Evolutionary conservation across 2,797 vertebrate species (phyloP).

Genomic region (Diplodus sargus): DNA sequence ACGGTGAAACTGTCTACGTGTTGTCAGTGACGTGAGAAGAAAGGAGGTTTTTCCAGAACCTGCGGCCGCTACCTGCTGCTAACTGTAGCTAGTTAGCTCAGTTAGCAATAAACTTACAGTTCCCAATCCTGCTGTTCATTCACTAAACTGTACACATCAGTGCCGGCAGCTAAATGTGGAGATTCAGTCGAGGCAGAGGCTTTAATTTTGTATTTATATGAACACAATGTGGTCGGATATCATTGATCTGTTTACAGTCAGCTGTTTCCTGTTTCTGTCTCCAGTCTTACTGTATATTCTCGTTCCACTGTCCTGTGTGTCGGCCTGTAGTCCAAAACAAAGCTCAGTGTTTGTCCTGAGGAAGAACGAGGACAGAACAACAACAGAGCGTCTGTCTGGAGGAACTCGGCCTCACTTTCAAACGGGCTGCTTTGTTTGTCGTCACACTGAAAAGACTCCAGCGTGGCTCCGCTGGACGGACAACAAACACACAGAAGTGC

Average conservation of each 20-base stretch:
- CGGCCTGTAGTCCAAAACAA: not conserved
- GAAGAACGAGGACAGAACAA: slow-evolving; percentile 17
- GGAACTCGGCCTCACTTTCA: not conserved
- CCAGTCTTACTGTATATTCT: not conserved
- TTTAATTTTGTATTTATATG: not conserved
- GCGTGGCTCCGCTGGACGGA: not conserved
- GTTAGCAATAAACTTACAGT: too few species aligned
- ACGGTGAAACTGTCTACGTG: not conserved
- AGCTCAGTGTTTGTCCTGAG: slow-evolving; percentile 9
- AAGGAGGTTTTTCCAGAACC: not conserved
- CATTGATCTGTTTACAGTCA: not conserved
- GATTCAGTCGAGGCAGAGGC: too few species aligned
- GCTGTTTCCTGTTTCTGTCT: not conserved
- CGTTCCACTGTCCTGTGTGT: not conserved
- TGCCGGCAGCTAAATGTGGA: too few species aligned
- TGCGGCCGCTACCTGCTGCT: too few species aligned
- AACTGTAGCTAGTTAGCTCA: too few species aligned
- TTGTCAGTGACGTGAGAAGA: not conserved
- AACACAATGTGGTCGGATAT: not conserved
- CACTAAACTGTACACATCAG: too few species aligned
- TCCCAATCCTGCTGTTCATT: too few species aligned
- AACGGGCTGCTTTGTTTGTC: slow-evolving; percentile 43
- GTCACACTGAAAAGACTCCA: slow-evolving; percentile 32
- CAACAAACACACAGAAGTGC: slow-evolving; percentile 3
- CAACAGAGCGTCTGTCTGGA: not conserved